Evolutionary conservation across 2,113 vertebrate genomes (phyloP).

Genomic region (Ceyx cyanopectus): DNA sequence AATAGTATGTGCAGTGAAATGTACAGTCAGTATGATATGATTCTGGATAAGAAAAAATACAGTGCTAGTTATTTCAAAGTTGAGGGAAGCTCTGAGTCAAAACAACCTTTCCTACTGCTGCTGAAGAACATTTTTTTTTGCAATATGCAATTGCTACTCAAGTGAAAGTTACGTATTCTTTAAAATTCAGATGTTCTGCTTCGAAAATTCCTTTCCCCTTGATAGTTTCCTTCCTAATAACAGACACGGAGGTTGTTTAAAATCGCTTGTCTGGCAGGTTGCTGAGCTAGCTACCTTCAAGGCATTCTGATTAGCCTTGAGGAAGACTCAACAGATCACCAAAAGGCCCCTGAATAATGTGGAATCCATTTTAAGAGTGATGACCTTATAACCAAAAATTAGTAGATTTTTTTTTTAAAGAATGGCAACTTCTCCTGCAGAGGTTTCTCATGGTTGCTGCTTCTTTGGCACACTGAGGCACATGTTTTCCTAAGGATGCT

Average conservation of each 20-base stretch:
- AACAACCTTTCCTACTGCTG: background rate
- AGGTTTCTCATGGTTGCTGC: background rate
- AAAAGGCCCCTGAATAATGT: background rate
- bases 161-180: background rate
- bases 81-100: background rate
- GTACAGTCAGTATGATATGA: background rate
- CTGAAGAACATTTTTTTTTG: background rate
- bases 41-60: background rate
- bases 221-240: background rate
- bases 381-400: background rate
- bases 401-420: background rate
- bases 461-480: background rate
- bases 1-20: background rate
- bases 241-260: background rate
- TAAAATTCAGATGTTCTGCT: background rate
- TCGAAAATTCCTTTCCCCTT: background rate
- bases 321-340: background rate
- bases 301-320: background rate
- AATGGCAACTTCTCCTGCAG: background rate
- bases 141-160: background rate
- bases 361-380: background rate
- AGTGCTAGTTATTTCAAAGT: background rate
- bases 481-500: background rate
- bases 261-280: background rate
- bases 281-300: background rate